A percentile compares a stretch with the other conserved stretches of the same genome.
phyloP scores from a whole-genome alignment of 2,113 vertebrate genomes.

The Gavia stellata region DNA sequence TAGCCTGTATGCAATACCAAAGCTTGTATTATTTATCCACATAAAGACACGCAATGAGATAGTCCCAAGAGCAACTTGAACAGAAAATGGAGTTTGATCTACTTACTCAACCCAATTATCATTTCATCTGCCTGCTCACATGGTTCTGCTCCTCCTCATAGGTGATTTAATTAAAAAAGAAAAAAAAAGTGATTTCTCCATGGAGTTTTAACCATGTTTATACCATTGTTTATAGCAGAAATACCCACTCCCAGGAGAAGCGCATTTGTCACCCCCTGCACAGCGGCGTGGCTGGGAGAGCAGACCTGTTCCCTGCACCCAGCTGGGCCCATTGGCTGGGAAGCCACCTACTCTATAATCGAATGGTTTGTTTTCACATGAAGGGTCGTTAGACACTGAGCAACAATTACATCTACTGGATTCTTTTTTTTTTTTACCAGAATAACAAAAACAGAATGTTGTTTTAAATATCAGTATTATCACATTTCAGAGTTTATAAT shows the following conservation, averaged over 20 bases:
- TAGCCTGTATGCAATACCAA: background rate
- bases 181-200: background rate
- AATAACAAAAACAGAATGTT: background rate
- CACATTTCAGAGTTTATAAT: background rate
- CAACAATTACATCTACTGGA: background rate
- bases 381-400: background rate
- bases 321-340: accelerated
- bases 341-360: background rate
- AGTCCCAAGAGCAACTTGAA: accelerated
- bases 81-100: background rate
- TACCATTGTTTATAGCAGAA: background rate
- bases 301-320: background rate
- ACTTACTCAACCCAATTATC: background rate
- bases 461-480: background rate
- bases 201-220: background rate
- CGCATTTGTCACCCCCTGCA: accelerated
- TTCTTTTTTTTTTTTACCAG: background rate
- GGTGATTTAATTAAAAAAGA: background rate
- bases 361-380: background rate
- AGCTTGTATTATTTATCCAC: background rate
- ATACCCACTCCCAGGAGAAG: background rate
- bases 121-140: background rate
- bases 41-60: background rate
- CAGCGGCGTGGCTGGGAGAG: background rate
- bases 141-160: background rate